Evolutionary conservation across 2,113 vertebrate species (phyloP), one percentile per base, ranked within the genome.

Genomic region (Puffinus mauretanicus): DNA sequence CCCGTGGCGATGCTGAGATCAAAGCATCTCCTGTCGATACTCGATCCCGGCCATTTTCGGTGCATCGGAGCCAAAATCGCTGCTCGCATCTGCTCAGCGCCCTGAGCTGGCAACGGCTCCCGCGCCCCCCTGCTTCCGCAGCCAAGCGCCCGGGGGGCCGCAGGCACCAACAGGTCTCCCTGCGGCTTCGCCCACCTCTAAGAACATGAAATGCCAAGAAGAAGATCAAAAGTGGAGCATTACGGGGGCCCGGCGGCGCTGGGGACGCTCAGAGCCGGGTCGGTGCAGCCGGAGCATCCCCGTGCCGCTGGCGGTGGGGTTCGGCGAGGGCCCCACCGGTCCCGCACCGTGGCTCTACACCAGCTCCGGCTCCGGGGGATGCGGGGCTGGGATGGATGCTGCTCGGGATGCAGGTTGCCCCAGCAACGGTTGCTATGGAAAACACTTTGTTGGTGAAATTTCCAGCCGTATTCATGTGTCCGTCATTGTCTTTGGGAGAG

Each of bases 381-480:
- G 16, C 30, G 7, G 60, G 84, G 34, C 44, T 71, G 14, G 88
- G 76, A 61, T 57, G 76, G 90, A 92, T 80, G 66, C 61, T 79
- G 80, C 90, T 51, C 1, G 11, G 96, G 81, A 93, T 92, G 72
- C 46, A 75, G 83, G 95, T 97, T 97, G 92, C 84, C 52, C 81
- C 52, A 91, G 96, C 86, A 76, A 97, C 79, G 1, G 93, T 96
- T 96, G 86, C 92, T 92, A 91, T 91, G 82, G 96, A 84, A 94
- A 94, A 83, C 36, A 36, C 75, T 83, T 88, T 2, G 14, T 40
- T 19, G 66, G 77, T 49, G 87, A 93, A 82, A 95, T 89, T 82
- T 83, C 82, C 88, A 89, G 81, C 70, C 58, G 7, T 69, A 80
- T 82, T 65, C 66, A 44, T 6, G 70, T 61, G 90, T 82, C 94